Evolutionary conservation across 2,113 vertebrate species (phyloP), one percentile per base, ranked within the genome.

Genomic region (Hystrix brachyura): DNA sequence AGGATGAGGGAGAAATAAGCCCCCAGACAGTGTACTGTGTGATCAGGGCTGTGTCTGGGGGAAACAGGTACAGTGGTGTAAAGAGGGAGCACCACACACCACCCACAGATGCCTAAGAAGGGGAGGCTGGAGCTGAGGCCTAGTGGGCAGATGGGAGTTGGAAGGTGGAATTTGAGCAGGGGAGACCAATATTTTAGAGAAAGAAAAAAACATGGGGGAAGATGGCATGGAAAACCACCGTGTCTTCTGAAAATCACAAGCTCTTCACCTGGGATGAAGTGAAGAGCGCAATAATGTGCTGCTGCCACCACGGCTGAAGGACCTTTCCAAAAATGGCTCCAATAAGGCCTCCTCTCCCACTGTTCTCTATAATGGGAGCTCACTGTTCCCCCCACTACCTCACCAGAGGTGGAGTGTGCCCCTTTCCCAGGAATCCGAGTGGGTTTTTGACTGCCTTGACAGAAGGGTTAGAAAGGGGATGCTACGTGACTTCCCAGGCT

Each of bases 31-130:
- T 25, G 59, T 0, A 1, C 18, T n/a, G 5, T 7, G 25, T 43
- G 67, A 34, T 43, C 3, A 27, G 32, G 13, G 4, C 25, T 34
- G 0, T 25, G 1, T 21, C 48, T 48, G 69, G 71, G 74, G 60
- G 21, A 9, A 55, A 34, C 21, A 65, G 17, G n/a, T 23, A 4
- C 32, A 4, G 38, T 1, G 0, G 1, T 51, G 3, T 0, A 0
- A 19, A 67, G 17, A 43, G 53, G 62, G 27, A 60, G 21, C 3
- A 43, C 32, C 19, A 6, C 27, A 5, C 34, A 4, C 3, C 2
- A 0, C 0, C 1, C 27, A 25, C 11, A 53, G 21, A 48, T 38
- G 32, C 64, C 27, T 17, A 34, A 55, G 71, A 69, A 80, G 34
- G 13, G 14, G 14, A 8, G 43, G 46, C 72, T 65, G 6, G 32